phyloP scores from a whole-genome alignment of 2,888 invertebrate species.

The Catocala sponsa region DNA sequence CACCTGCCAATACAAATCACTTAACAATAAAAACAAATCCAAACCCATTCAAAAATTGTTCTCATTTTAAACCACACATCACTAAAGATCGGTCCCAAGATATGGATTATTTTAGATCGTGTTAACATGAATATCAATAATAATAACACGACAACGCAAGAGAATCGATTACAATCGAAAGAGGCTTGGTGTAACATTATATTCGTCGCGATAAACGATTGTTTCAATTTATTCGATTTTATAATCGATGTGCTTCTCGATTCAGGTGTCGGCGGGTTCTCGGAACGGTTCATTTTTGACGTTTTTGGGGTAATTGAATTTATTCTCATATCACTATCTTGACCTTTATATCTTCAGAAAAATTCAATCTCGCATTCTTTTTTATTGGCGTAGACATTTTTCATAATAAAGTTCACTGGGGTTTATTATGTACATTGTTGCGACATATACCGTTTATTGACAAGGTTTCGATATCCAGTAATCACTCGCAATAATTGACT shows the following conservation, averaged over 20 bases:
- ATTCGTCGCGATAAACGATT: slow-evolving; percentile 61
- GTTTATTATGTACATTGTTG: slow-evolving; percentile 9
- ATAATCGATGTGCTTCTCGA: slow-evolving; percentile 53
- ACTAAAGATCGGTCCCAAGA: slow-evolving; percentile 51
- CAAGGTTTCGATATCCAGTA: too few relatives aligned
- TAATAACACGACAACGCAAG: slow-evolving; percentile 57
- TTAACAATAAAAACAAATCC: slow-evolving; percentile 36
- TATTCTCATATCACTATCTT: slow-evolving; percentile 51
- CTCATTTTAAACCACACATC: slow-evolving; percentile 46
- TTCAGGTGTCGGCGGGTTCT: slow-evolving; percentile 46
- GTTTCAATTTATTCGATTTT: slow-evolving; percentile 58
- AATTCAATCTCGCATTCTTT: slow-evolving; percentile 40
- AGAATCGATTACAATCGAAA: slow-evolving; percentile 64
- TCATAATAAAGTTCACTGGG: slow-evolving; percentile 27
- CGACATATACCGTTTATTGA: not conserved
- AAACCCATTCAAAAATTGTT: slow-evolving; percentile 43
- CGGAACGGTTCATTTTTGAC: slow-evolving; percentile 51
- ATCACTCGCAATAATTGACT: too few relatives aligned
- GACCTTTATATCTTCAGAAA: slow-evolving; percentile 47
- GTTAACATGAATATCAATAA: slow-evolving; percentile 59
- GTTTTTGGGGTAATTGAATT: slow-evolving; percentile 57
- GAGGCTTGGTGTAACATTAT: slow-evolving; percentile 60
- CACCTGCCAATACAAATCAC: slow-evolving; percentile 37
- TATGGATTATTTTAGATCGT: slow-evolving; percentile 59
- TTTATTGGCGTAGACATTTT: slow-evolving; percentile 43